Evolutionary conservation across 2,113 vertebrate species (phyloP), one percentile per base, ranked within the genome.

Genomic region (Mesocricetus auratus): DNA sequence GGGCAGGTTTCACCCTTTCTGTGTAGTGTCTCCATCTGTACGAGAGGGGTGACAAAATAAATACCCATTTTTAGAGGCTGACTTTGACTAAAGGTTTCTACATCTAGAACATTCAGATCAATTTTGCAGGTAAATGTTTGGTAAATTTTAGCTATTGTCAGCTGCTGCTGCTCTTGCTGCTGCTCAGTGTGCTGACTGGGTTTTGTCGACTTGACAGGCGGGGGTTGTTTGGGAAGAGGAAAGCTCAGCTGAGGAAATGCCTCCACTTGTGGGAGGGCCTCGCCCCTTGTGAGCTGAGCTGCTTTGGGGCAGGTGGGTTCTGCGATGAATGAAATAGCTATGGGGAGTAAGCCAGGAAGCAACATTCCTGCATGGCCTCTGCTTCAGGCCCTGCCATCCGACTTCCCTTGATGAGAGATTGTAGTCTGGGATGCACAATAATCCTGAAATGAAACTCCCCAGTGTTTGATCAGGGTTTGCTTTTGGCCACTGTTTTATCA

Each of bases 81-180:
- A 15, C 69, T 96, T 81, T 86, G 50, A 73, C 81, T 77, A 93
- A 86, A 62, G 42, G 86, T 66, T 47, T 88, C 47, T 39, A 71
- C 6, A 5, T 60, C 22, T 81, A 74, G n/a, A 89, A n/a, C 9
- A 60, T 81, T 74, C 90, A 64, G 53, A 86, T 50, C 9, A 62
- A 10, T 85, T 78, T 31, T 74, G 5, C 71, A 56, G 11, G 0
- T 33, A 62, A 64, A 5, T 42, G 15, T 74, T 78, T 31, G 77
- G 62, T 62, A 92, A 47, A 62, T 58, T 86, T 64, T 53, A 50
- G 69, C 56, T 21, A 9, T 89, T 91, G 58, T 92, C 88, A 24
- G 39, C 7, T 3, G 56, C 10, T 78, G 36, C 60, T 53, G 50
- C n/a, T n/a, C n/a, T 5, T 3, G 56, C 10, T 78, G 36, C 53